Evolutionary conservation across 2,888 invertebrate genomes (phyloP), one percentile per base, ranked within the genome.

Genomic region (Zygaena filipendulae): DNA sequence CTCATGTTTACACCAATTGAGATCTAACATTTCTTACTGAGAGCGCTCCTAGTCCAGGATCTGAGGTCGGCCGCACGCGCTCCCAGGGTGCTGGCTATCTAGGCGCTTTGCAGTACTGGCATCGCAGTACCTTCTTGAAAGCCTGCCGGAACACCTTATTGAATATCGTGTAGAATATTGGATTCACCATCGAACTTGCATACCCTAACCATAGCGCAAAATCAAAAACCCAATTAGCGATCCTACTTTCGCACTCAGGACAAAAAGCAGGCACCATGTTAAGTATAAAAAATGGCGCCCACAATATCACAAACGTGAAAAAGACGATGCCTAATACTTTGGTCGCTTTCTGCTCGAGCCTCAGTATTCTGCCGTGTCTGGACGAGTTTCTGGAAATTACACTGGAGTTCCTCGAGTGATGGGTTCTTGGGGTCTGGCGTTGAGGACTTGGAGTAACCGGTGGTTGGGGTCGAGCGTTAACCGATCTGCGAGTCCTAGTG

Each of bases 261-360:
- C 95, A 95, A 5, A 95, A 83, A 0, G 90, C 91, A 8, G 92
- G 90, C 39, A 95, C 75, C 55, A 96, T 83, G 57, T 96, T 96
- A 7, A 94, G 81, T 4, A 93, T 89, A 64, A 96, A 96, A 71
- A 96, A 96, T 7, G 96, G 96, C n/a, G 95, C 91, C 95, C 96
- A 96, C 19, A 95, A 84, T 23, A 95, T 87, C 13, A 95, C 95
- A 59, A 96, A 96, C 0, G 94, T 94, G 66, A 94, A 94, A 74
- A 96, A 96, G 2, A 96, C 95, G 1, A 96, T 92, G 3, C 95
- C 95, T 11, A 96, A 74, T 3, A 96, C 97, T 74, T 97, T 95
- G 7, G 97, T 96, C 1, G 97, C 97, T 63, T 97, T 97, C 59
- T 97, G 96, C 60, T 97, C 96, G 28, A 95, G 83, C 3, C 92